Evolutionary conservation across 2,888 invertebrate species (phyloP).

Genomic region (Melanostoma mellinum): DNA sequence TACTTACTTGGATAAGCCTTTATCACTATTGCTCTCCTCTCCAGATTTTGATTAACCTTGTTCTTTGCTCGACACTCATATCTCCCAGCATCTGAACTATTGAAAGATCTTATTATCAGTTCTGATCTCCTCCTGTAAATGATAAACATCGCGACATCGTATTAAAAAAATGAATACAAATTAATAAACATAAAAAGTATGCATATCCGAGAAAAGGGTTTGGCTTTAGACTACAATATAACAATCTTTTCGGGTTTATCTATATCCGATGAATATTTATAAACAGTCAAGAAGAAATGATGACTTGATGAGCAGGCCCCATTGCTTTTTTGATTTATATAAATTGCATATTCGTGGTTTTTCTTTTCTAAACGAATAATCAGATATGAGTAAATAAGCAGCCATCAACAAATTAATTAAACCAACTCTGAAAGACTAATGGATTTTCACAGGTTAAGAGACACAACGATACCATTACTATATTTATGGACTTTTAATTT

Average conservation of each 20-base stretch:
- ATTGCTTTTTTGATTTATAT: constrained; percentile 39
- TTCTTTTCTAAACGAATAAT: constrained; percentile 22
- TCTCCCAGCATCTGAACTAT: constrained; percentile 88
- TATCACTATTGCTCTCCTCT: constrained; percentile 80
- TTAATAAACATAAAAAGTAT: background rate
- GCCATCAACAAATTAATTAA: constrained; percentile 54
- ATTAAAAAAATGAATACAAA: constrained; percentile 21
- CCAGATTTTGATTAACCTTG: constrained; percentile 80
- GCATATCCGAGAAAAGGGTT: background rate
- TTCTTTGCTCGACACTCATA: constrained; percentile 92
- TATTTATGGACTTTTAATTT: constrained; percentile 60
- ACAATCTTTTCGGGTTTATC: constrained; percentile 6
- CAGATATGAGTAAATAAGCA: constrained; percentile 26
- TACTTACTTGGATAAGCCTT: constrained; percentile 81
- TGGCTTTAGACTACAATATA: background rate
- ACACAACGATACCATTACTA: constrained; percentile 44
- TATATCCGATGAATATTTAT: constrained; percentile 54
- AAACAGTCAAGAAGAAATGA: background rate
- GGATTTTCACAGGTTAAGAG: constrained; percentile 48
- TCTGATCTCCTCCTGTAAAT: constrained; percentile 90
- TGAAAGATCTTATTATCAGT: constrained; percentile 89
- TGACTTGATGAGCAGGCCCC: constrained; percentile 35
- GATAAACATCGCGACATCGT: background rate
- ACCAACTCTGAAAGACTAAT: constrained; percentile 41
- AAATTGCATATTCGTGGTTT: constrained; percentile 4